A percentile compares a stretch with the other conserved stretches of the same genome.
These are phyloP conservation scores for Drosophila gunungcola DNA, from an alignment of 1,140 invertebrate genomes.

Conservation along the genomic window DNA sequence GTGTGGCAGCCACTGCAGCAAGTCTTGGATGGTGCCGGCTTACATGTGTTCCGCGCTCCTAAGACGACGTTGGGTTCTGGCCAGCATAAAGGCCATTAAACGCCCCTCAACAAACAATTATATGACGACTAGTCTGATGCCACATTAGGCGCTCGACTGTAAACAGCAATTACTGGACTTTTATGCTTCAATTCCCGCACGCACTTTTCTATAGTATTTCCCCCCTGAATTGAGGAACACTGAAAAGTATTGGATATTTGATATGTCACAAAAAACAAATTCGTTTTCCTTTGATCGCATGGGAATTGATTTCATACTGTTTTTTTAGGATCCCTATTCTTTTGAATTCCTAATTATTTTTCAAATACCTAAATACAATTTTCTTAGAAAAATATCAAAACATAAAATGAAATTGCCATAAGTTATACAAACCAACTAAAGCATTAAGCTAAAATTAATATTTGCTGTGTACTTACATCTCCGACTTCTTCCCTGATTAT, in stretches of 20 bases:
- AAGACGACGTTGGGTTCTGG: conserved; percentile 28
- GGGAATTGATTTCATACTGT: too few relatives aligned
- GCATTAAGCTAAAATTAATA: neutral
- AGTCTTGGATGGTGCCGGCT: conserved; percentile 54
- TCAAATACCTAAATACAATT: too few relatives aligned
- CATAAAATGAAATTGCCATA: too few relatives aligned
- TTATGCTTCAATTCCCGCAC: conserved; percentile 74
- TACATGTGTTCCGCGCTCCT: conserved; percentile 59
- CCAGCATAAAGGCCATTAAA: conserved; percentile 63
- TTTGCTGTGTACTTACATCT: conserved; percentile 87
- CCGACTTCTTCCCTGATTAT: conserved; percentile 93
- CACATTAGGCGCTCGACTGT: conserved; percentile 71
- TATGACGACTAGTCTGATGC: conserved; percentile 57
- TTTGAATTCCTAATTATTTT: too few relatives aligned
- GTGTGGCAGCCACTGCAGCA: conserved; percentile 46
- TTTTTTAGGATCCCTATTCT: too few relatives aligned
- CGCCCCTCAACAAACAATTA: conserved; percentile 81
- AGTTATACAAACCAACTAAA: neutral
- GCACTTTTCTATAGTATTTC: conserved; percentile 8
- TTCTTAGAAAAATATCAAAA: too few relatives aligned
- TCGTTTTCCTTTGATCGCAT: too few relatives aligned
- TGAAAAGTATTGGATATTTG: conserved; percentile 1
- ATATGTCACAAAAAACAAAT: too few relatives aligned
- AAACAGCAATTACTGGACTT: conserved; percentile 74
- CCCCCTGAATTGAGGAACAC: neutral